Evolutionary conservation across 2,113 vertebrate genomes (phyloP).

Genomic region (Odocoileus virginianus): DNA sequence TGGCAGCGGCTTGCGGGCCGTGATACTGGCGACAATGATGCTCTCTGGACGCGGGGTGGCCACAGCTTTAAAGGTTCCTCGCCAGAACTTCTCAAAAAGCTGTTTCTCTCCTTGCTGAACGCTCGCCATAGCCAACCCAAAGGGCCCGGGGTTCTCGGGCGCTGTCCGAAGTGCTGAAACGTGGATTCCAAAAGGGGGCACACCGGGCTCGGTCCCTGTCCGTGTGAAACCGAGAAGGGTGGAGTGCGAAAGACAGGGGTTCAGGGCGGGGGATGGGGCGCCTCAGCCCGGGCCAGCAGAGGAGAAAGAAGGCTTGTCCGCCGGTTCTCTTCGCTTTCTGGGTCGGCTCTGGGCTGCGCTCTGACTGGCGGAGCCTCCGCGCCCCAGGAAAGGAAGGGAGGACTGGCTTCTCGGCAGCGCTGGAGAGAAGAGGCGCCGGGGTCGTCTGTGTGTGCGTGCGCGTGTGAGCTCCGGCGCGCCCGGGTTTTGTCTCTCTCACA

Average conservation of each 20-base stretch:
- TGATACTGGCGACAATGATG: constrained; percentile 94
- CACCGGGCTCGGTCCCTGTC: neutral
- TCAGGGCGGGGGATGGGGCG: neutral
- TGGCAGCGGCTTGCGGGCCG: constrained; percentile 85
- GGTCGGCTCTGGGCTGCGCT: neutral
- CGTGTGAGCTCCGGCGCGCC: constrained; percentile 79
- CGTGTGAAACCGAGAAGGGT: neutral
- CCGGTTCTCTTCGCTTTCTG: neutral
- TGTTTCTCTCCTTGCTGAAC: constrained; percentile 91
- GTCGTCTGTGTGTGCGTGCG: constrained; percentile 66
- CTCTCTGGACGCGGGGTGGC: constrained; percentile 94
- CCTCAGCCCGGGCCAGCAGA: neutral
- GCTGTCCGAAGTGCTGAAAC: constrained; percentile 80
- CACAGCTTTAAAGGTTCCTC: constrained; percentile 96
- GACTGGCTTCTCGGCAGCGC: constrained; percentile 17
- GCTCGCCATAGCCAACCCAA: constrained; percentile 74
- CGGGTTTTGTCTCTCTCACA: constrained; percentile 85
- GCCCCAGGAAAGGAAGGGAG: neutral
- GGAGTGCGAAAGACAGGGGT: neutral
- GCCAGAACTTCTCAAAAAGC: constrained; percentile 99
- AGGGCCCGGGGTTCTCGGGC: neutral
- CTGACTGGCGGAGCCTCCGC: neutral
- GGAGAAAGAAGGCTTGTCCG: neutral
- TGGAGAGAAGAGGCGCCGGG: constrained; percentile 16
- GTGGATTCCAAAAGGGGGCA: constrained; percentile 42